Percentiles rank a stretch among this genome's conserved stretches.
Conservation (phyloP, 1,140 invertebrate species). For the Neodiprion fabricii region DNA sequence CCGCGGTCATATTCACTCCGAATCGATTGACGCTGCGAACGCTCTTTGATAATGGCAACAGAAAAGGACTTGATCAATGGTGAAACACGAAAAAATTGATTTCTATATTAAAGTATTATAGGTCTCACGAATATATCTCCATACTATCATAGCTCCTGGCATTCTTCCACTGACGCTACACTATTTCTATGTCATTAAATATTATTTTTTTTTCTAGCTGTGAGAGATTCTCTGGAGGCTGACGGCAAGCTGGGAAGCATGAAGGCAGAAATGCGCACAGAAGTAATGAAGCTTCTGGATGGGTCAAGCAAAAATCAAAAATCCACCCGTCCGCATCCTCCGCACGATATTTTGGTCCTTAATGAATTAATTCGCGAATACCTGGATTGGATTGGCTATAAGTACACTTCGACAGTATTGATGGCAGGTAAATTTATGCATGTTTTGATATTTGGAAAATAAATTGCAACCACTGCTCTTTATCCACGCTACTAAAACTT, state of each 20-base stretch:
- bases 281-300: slow-evolving; percentile 56
- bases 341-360: slow-evolving; percentile 50
- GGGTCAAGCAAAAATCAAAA: slow-evolving; percentile 39
- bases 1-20: neutral
- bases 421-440: slow-evolving; percentile 45
- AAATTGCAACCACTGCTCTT: neutral
- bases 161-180: neutral
- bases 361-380: slow-evolving; percentile 62
- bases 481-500: neutral
- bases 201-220: slow-evolving; percentile 42
- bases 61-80: slow-evolving; percentile 57
- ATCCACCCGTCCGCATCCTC: slow-evolving; percentile 40
- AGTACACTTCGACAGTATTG: slow-evolving; percentile 54
- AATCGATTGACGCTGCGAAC: neutral
- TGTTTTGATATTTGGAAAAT: slow-evolving; percentile 12
- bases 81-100: slow-evolving; percentile 25
- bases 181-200: slow-evolving; percentile 16
- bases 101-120: too few species aligned
- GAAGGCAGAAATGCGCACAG: slow-evolving; percentile 56
- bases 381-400: slow-evolving; percentile 61
- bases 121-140: too few species aligned
- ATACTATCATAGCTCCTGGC: too few species aligned
- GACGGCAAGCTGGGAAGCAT: slow-evolving; percentile 54
- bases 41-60: slow-evolving; percentile 46
- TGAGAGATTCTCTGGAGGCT: slow-evolving; percentile 54